Evolutionary conservation across 2,888 invertebrate species (phyloP).

Genomic region (Miltochrista miniata): DNA sequence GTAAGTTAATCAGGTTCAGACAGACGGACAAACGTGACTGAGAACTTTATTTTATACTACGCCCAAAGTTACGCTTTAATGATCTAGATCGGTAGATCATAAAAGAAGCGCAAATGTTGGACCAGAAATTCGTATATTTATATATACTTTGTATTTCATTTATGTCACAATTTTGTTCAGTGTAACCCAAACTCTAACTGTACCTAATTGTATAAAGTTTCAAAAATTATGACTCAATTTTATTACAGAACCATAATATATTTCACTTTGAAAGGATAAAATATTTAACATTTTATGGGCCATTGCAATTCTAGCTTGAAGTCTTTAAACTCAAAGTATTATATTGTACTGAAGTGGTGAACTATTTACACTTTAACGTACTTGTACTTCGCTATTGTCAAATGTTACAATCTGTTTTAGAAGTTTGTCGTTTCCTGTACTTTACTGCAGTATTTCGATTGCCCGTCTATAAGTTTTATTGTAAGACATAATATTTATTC

Average conservation of each 20-base stretch:
- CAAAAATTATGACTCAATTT: not conserved
- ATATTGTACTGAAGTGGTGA: conserved; percentile 15
- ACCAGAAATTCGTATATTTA: too few species aligned
- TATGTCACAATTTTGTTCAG: not conserved
- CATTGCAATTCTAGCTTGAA: conserved; percentile 15
- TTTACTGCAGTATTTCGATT: conserved; percentile 3
- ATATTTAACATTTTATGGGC: conserved; percentile 20
- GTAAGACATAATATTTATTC: too few species aligned
- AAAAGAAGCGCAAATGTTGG: too few species aligned
- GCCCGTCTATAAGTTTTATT: too few species aligned
- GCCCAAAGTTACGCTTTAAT: too few species aligned
- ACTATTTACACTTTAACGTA: conserved; percentile 22
- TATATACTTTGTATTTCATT: too few species aligned
- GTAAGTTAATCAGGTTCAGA: too few species aligned
- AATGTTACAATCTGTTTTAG: conserved; percentile 6
- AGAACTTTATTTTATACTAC: too few species aligned
- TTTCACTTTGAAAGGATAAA: conserved; percentile 12
- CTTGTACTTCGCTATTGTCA: conserved; percentile 17
- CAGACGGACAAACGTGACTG: too few species aligned
- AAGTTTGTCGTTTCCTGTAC: conserved; percentile 15
- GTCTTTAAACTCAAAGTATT: conserved; percentile 21
- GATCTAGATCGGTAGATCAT: too few species aligned
- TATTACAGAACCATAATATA: conserved; percentile 4
- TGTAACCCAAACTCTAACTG: not conserved
- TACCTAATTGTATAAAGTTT: not conserved